phyloP scores from a whole-genome alignment of 2,797 vertebrate genomes.

The Cossypha polioptera region DNA sequence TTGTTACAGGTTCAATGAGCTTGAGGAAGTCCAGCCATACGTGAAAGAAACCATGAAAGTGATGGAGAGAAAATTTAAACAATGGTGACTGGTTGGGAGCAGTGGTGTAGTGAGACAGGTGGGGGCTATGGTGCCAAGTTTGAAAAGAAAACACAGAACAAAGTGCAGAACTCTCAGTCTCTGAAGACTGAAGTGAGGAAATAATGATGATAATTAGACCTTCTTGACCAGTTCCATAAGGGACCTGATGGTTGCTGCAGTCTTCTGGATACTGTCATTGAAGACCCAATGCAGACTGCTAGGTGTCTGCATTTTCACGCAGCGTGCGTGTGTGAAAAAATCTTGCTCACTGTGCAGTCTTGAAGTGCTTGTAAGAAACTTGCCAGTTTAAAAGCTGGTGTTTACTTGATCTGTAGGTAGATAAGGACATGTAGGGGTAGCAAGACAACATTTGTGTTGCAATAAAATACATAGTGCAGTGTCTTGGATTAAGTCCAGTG shows the following conservation, averaged over 20 bases:
- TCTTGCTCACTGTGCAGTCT: neutral
- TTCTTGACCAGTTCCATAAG: neutral
- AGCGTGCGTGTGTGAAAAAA: neutral
- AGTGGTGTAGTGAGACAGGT: accelerated
- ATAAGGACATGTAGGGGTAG: neutral
- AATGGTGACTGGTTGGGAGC: neutral
- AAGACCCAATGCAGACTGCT: neutral
- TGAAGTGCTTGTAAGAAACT: neutral
- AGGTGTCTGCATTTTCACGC: neutral
- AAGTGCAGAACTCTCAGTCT: neutral
- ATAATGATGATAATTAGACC: neutral
- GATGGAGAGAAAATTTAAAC: conserved; percentile 33
- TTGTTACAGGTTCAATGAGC: neutral
- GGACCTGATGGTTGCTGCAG: neutral
- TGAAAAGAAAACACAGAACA: neutral
- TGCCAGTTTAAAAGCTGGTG: neutral
- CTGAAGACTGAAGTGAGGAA: neutral
- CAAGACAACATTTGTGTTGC: neutral
- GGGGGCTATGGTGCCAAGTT: neutral
- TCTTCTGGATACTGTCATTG: neutral
- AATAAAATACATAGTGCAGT: neutral
- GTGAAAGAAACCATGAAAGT: neutral
- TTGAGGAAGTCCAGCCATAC: neutral
- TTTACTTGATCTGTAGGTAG: neutral
- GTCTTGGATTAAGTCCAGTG: neutral